These are phyloP conservation scores for Drosophila siamana DNA, from an alignment of 2,888 invertebrate species.

Conservation along the genomic window DNA sequence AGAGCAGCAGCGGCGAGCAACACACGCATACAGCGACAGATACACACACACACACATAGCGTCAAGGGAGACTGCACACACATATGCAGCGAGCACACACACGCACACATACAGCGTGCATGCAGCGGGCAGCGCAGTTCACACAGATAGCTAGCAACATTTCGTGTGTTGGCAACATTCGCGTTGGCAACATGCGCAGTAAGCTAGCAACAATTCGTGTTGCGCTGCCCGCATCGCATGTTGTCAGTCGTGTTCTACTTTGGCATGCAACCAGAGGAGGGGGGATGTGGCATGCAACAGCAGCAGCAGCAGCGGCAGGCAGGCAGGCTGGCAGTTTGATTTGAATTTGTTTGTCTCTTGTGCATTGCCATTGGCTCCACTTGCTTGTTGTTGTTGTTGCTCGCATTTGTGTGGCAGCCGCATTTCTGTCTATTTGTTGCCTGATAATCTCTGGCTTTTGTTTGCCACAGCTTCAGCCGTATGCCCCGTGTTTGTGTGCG, in stretches of 20 bases:
- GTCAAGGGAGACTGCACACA: conserved; percentile 25
- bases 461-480: conserved; percentile 30
- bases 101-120: conserved; percentile 13
- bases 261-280: conserved; percentile 8
- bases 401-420: conserved; percentile 47
- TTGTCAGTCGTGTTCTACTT: conserved; percentile 45
- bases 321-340: conserved; percentile 66
- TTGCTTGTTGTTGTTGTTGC: conserved; percentile 34
- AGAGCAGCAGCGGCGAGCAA: conserved; percentile 16
- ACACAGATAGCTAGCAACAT: not conserved
- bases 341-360: conserved; percentile 77
- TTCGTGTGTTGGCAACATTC: conserved; percentile 39
- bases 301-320: too few relatives aligned
- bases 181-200: conserved; percentile 57
- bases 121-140: conserved; percentile 35
- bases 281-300: not conserved
- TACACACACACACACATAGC: conserved; percentile 14
- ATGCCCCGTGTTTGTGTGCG: not conserved
- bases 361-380: conserved; percentile 47
- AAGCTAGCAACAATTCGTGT: conserved; percentile 56
- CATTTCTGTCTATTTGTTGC: conserved; percentile 67
- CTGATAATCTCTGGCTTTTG: conserved; percentile 68
- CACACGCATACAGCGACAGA: conserved; percentile 6
- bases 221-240: conserved; percentile 30
- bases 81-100: conserved; percentile 25